Conservation (phyloP, 2,797 vertebrate species). For the Gobio occitaniae region DNA sequence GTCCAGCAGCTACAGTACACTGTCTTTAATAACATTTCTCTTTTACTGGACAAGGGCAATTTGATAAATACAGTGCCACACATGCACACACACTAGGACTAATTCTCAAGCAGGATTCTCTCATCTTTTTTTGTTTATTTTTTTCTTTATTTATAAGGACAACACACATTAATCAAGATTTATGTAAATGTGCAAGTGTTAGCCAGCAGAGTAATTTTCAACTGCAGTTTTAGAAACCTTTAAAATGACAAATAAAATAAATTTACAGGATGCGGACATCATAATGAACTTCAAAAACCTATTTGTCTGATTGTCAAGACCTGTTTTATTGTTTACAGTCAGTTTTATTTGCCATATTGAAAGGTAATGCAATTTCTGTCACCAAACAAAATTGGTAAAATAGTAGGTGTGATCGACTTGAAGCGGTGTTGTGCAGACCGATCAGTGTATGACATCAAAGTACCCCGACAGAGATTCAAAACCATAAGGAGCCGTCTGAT, state of each 20-base stretch:
- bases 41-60: constrained; percentile 61
- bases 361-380: neutral
- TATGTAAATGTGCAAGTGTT: no score
- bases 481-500: no score
- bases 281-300: no score
- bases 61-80: constrained; percentile 75
- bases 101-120: constrained; percentile 14
- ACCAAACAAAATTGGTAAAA: neutral
- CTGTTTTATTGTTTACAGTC: neutral
- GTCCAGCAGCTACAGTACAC: constrained; percentile 62
- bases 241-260: no score
- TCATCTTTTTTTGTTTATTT: neutral
- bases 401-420: neutral
- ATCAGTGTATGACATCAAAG: neutral
- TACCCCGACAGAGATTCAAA: no score
- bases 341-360: neutral
- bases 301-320: neutral
- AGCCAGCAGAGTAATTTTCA: no score
- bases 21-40: constrained; percentile 60
- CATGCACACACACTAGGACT: constrained; percentile 55
- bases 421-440: neutral
- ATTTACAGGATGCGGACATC: no score
- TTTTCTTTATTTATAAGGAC: no score
- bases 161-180: no score
- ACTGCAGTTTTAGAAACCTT: no score